Conservation (phyloP, 2,888 invertebrate species). For the Blastobasis adustella region DNA sequence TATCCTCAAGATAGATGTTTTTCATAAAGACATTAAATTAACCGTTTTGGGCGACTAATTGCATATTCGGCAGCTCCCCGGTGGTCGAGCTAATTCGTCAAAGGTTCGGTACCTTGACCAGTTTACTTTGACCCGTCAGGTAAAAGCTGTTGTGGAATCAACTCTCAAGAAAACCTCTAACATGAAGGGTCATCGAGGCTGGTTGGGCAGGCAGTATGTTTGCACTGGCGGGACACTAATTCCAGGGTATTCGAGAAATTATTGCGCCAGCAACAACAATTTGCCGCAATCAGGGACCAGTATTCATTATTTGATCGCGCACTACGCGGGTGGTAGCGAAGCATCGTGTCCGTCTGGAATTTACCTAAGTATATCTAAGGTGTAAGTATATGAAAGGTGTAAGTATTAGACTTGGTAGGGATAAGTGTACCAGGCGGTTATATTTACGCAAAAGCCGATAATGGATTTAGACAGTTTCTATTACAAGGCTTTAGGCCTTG, state of each 20-base stretch:
- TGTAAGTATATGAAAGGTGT: too few species aligned
- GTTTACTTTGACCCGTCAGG: conserved; percentile 10
- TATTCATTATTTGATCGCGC: conserved; percentile 23
- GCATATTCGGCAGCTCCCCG: conserved; percentile 12
- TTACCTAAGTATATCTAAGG: too few species aligned
- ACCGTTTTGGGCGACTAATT: conserved; percentile 14
- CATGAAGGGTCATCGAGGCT: conserved; percentile 12
- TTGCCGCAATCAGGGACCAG: conserved; percentile 40
- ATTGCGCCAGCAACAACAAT: conserved; percentile 51
- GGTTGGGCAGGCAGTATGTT: conserved; percentile 33
- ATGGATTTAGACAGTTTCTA: too few species aligned
- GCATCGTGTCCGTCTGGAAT: too few species aligned
- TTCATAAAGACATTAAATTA: conserved; percentile 16
- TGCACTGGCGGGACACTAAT: conserved; percentile 58
- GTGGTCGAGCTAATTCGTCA: conserved; percentile 54
- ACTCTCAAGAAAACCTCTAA: too few species aligned
- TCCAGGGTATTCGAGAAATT: conserved; percentile 46
- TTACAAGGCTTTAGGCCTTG: too few species aligned
- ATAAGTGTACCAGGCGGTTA: too few species aligned
- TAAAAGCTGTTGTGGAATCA: too few species aligned
- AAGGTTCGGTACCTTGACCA: conserved; percentile 28
- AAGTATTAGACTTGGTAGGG: too few species aligned
- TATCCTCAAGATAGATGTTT: conserved; percentile 7
- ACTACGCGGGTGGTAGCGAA: conserved; percentile 5
- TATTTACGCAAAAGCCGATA: too few species aligned